These are phyloP conservation scores for Ceraclea dissimilis DNA, from an alignment of 2,888 invertebrate genomes.

Conservation along the genomic window DNA sequence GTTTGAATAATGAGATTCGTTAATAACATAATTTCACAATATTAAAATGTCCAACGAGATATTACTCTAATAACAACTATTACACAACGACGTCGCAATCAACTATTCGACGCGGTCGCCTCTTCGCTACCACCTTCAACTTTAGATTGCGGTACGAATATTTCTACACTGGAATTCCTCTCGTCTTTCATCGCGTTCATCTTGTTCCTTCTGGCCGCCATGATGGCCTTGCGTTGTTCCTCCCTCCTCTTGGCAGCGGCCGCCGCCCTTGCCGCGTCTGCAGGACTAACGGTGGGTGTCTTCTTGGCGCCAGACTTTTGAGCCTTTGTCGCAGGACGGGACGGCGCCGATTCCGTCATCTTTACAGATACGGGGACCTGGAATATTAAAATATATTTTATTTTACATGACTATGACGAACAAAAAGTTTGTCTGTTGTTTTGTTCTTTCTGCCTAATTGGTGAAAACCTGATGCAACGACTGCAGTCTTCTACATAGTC, in stretches of 20 bases:
- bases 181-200: neutral
- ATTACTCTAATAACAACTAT: too few species aligned
- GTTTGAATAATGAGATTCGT: too few species aligned
- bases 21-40: too few species aligned
- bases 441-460: too few species aligned
- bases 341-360: neutral
- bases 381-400: neutral
- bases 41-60: too few species aligned
- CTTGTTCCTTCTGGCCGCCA: conserved; percentile 14
- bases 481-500: too few species aligned
- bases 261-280: conserved; percentile 9
- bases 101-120: neutral
- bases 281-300: neutral
- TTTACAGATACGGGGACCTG: conserved; percentile 8
- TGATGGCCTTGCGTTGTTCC: conserved; percentile 18
- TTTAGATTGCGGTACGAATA: conserved; percentile 12
- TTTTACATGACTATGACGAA: neutral
- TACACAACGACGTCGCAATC: neutral
- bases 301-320: neutral
- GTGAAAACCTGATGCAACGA: too few species aligned
- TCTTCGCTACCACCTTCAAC: neutral
- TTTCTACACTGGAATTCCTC: conserved; percentile 11
- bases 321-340: neutral
- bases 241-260: conserved; percentile 22
- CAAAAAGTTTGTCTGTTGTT: too few species aligned